A percentile compares a stretch with the other conserved stretches of the same genome.
These are phyloP conservation scores for Hyles lineata DNA, from an alignment of 2,888 invertebrate species.

Conservation along the genomic window DNA sequence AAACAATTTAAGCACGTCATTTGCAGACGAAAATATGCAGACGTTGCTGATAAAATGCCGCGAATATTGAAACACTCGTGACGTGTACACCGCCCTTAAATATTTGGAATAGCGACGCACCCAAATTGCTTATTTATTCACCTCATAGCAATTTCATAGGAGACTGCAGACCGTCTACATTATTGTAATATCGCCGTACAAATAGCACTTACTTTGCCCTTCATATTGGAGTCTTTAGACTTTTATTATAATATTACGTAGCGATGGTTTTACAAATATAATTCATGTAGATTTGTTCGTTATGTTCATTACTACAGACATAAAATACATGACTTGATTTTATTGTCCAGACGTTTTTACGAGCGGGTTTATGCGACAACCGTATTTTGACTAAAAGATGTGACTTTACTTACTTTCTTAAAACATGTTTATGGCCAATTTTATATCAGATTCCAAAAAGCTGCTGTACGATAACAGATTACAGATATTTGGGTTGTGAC, in stretches of 20 bases:
- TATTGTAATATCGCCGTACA: background rate
- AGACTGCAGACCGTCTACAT: conserved; percentile 11
- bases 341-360: background rate
- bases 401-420: too few relatives aligned
- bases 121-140: conserved; percentile 26
- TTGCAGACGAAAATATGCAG: background rate
- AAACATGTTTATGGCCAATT: too few relatives aligned
- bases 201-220: background rate
- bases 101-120: conserved; percentile 18
- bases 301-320: background rate
- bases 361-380: background rate
- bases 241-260: too few relatives aligned
- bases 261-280: background rate
- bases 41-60: background rate
- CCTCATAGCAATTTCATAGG: conserved; percentile 6
- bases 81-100: background rate
- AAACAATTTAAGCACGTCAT: background rate
- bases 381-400: too few relatives aligned
- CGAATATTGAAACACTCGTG: background rate
- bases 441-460: too few relatives aligned
- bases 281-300: background rate
- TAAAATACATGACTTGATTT: background rate
- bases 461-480: too few relatives aligned
- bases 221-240: conserved; percentile 1
- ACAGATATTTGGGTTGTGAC: too few relatives aligned